Conservation (phyloP, 1,140 invertebrate genomes). For the Eulimnadia texana region DNA sequence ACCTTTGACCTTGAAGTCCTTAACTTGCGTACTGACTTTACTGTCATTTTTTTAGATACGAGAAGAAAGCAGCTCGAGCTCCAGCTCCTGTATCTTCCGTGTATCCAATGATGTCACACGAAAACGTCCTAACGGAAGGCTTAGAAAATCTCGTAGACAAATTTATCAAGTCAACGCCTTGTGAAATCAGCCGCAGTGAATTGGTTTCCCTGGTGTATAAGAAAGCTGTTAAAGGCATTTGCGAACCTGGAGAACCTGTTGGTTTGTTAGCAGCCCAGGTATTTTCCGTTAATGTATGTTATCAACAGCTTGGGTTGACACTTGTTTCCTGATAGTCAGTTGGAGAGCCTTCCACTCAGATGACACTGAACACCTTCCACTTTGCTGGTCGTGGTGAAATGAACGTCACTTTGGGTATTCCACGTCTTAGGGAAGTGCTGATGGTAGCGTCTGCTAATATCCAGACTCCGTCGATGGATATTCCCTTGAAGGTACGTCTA, state of each 20-base stretch:
- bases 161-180: not conserved
- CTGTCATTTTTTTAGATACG: constrained; percentile 21
- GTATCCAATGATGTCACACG: constrained; percentile 53
- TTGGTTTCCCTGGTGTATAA: constrained; percentile 55
- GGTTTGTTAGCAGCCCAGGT: constrained; percentile 81
- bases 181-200: constrained; percentile 29
- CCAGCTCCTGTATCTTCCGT: constrained; percentile 51
- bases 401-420: constrained; percentile 98
- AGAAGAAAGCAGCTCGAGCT: constrained; percentile 22
- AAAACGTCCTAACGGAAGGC: constrained; percentile 44
- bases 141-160: constrained; percentile 24
- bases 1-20: no score
- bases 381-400: constrained; percentile 99
- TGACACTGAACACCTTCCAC: constrained; percentile 99
- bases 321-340: constrained; percentile 44
- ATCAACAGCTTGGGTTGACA: not conserved
- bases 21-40: no score
- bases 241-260: constrained; percentile 86
- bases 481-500: constrained; percentile 54
- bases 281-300: not conserved
- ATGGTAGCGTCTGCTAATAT: constrained; percentile 86
- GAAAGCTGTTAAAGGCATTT: constrained; percentile 60
- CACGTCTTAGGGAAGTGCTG: constrained; percentile 86
- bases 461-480: constrained; percentile 91
- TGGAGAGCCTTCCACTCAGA: constrained; percentile 97